Evolutionary conservation across 2,113 vertebrate species (phyloP).

Genomic region (Odocoileus hemionus): DNA sequence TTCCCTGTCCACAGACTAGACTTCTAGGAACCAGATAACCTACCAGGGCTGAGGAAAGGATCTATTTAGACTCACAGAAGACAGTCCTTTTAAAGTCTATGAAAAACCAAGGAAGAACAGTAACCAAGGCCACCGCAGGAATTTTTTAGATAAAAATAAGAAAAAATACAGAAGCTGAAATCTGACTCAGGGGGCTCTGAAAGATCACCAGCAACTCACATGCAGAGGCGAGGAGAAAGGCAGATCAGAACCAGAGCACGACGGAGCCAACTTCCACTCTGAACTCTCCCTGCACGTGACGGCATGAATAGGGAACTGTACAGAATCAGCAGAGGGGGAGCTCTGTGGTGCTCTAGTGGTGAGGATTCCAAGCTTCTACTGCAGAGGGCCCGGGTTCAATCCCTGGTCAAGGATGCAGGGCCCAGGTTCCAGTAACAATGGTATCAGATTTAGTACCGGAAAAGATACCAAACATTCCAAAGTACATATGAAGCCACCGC

Average conservation of each 20-base stretch:
- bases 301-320: fast-evolving
- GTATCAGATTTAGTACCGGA: background rate
- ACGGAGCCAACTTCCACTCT: background rate
- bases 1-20: fast-evolving
- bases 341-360: background rate
- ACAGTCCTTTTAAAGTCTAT: background rate
- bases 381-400: background rate
- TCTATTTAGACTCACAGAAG: background rate
- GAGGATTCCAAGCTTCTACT: background rate
- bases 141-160: background rate
- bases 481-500: background rate
- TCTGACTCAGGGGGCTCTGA: fast-evolving
- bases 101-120: background rate
- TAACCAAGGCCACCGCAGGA: background rate
- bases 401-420: background rate
- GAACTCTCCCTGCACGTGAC: background rate
- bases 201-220: background rate
- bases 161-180: background rate
- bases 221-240: fast-evolving
- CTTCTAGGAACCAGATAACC: background rate
- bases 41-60: background rate
- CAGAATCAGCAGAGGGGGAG: background rate
- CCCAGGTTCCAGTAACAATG: background rate
- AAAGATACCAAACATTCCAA: background rate
- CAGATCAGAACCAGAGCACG: fast-evolving